Evolutionary conservation across 2,888 invertebrate species (phyloP).

Genomic region (Portevinia maculata): DNA sequence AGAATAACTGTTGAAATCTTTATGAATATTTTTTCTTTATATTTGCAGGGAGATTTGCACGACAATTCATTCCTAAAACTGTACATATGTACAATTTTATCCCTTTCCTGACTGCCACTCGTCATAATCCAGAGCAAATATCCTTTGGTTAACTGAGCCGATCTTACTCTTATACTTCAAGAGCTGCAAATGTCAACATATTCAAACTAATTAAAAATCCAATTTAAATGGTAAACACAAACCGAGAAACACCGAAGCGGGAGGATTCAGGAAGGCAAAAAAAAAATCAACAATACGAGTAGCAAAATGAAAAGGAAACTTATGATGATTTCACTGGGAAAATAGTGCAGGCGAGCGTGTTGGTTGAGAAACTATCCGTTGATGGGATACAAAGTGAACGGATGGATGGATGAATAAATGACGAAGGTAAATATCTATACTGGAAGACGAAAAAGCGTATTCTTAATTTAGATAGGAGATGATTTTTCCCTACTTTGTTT

Average conservation of each 20-base stretch:
- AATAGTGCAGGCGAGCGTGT: slow-evolving; percentile 63
- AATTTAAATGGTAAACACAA: slow-evolving; percentile 74
- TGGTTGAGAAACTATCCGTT: slow-evolving; percentile 57
- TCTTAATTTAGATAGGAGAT: slow-evolving; percentile 56
- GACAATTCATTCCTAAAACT: slow-evolving; percentile 11
- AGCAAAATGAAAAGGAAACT: slow-evolving; percentile 58
- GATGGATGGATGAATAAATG: slow-evolving; percentile 45
- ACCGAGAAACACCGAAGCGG: slow-evolving; percentile 22
- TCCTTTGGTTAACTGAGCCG: slow-evolving; percentile 38
- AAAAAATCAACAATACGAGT: slow-evolving; percentile 22
- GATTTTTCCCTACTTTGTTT: slow-evolving; percentile 36
- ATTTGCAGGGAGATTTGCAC: slow-evolving; percentile 29
- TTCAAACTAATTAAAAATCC: slow-evolving; percentile 75
- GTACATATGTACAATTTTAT: slow-evolving; percentile 40
- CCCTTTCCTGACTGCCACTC: slow-evolving; percentile 10
- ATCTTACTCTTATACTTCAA: slow-evolving; percentile 59
- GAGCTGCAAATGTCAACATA: slow-evolving; percentile 73
- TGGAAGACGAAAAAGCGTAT: slow-evolving; percentile 17
- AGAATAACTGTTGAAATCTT: slow-evolving; percentile 11
- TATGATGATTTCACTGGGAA: slow-evolving; percentile 66
- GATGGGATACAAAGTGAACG: slow-evolving; percentile 1
- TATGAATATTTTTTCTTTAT: slow-evolving; percentile 30
- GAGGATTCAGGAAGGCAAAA: background rate
- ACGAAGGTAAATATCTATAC: slow-evolving; percentile 51
- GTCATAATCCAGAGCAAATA: slow-evolving; percentile 51